Evolutionary conservation across 2,113 vertebrate species (phyloP).

Genomic region (Vidua chalybeata): DNA sequence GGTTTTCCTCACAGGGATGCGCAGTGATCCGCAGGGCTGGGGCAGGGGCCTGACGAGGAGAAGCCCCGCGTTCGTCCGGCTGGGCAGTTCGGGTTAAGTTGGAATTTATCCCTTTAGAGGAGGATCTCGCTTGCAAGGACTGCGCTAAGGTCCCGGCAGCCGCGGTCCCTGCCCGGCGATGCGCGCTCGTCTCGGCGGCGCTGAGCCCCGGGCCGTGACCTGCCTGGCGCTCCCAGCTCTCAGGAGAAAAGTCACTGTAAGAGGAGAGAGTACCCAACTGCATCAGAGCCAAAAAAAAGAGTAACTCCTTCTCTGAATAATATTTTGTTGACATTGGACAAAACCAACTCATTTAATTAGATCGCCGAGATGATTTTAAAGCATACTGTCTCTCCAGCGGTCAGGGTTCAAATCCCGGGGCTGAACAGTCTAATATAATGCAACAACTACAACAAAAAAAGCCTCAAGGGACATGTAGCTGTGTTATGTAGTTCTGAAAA

Average conservation of each 20-base stretch:
- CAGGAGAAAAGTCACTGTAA: fast-evolving
- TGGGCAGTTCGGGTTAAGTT: fast-evolving
- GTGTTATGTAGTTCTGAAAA: background rate
- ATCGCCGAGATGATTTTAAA: background rate
- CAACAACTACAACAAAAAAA: background rate
- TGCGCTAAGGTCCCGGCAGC: background rate
- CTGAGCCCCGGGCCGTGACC: background rate
- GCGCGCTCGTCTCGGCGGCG: too few species aligned
- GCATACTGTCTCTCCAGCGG: background rate
- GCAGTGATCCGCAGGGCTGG: background rate
- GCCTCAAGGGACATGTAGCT: background rate
- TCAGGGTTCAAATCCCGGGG: background rate
- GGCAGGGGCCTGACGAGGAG: fast-evolving
- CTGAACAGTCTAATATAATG: background rate
- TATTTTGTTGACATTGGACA: background rate
- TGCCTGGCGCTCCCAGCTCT: background rate
- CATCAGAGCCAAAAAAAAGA: background rate
- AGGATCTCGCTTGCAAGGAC: fast-evolving
- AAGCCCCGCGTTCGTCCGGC: fast-evolving
- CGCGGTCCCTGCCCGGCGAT: too few species aligned
- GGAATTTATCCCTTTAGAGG: fast-evolving
- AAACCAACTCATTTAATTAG: background rate
- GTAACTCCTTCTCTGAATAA: background rate
- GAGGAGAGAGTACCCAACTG: background rate
- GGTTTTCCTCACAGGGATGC: fast-evolving